Conservation (phyloP, 2,797 vertebrate species). For the Limosa lapponica region DNA sequence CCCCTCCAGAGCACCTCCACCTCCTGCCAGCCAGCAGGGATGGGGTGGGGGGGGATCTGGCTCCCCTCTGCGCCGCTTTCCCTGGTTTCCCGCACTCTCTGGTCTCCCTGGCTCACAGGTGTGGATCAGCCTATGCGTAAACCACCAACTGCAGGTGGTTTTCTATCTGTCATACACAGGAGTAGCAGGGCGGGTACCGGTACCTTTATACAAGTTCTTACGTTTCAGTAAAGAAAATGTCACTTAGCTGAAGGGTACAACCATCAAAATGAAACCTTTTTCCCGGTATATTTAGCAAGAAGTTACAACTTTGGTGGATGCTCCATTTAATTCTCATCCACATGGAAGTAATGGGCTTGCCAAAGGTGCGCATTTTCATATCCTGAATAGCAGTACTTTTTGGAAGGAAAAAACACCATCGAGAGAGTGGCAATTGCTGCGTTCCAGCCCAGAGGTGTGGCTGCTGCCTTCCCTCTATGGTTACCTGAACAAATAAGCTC, state of each 20-base stretch:
- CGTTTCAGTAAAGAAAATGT: not conserved
- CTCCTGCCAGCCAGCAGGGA: not conserved
- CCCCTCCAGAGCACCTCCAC: not conserved
- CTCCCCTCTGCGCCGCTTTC: not conserved
- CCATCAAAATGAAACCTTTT: not conserved
- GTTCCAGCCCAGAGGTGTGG: not conserved
- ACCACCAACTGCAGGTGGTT: fast-evolving
- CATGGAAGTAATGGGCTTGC: not conserved
- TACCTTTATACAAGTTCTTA: not conserved
- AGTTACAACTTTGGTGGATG: not conserved
- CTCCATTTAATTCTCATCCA: not conserved
- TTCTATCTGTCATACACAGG: not conserved
- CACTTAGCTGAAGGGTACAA: not conserved
- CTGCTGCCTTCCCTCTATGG: not conserved
- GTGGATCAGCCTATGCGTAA: not conserved
- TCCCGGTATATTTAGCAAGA: not conserved
- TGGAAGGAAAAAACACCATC: not conserved
- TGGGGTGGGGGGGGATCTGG: fast-evolving
- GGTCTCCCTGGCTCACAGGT: not conserved
- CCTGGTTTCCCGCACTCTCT: not conserved
- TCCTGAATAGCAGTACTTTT: not conserved
- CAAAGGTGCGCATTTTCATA: not conserved
- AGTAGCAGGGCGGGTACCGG: not conserved
- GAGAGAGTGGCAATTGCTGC: not conserved
- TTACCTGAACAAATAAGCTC: not conserved